Base-by-base conservation (phyloP, 2,888 invertebrate species). In the Pilophorus perplexus region DNA sequence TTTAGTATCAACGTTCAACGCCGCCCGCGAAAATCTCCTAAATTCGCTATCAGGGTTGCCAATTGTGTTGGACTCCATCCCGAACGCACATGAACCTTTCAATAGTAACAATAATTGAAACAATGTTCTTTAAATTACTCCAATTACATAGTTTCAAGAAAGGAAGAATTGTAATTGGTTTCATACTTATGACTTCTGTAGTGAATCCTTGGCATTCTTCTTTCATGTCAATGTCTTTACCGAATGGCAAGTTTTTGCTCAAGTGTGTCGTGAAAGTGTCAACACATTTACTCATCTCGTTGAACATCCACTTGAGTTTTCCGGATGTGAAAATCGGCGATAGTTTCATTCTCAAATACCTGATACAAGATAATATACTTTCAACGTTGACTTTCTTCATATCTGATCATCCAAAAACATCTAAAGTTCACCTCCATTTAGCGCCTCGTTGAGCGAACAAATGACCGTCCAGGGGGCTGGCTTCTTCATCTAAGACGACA, bases 81-180 rank as follows among this genome's bases (percentile, higher is more conserved):
- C 67, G 55, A 67, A 67, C 12, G 67, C 67, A 16, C 62, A 64
- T n/a, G 67, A 64, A 27, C 62, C 67, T 67, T 10, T 20, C 12
- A 20, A 18, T n/a, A n/a, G n/a, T n/a, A n/a, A n/a, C n/a, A n/a
- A n/a, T n/a, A n/a, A n/a, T n/a, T n/a, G n/a, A n/a, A n/a, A n/a
- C n/a, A n/a, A n/a, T n/a, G n/a, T n/a, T n/a, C n/a, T n/a, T n/a
- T n/a, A n/a, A n/a, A n/a, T n/a, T n/a, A n/a, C n/a, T n/a, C n/a
- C n/a, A n/a, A n/a, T n/a, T n/a, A n/a, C n/a, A n/a, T n/a, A n/a
- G n/a, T n/a, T n/a, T n/a, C n/a, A n/a, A n/a, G n/a, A n/a, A n/a
- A n/a, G n/a, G n/a, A n/a, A n/a, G n/a, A n/a, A n/a, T n/a, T n/a
- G n/a, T n/a, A n/a, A n/a, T n/a, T n/a, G 48, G 16, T 23, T 6